These are phyloP conservation scores for Ephialtes manifestator DNA, from an alignment of 2,888 invertebrate genomes.

Conservation along the genomic window DNA sequence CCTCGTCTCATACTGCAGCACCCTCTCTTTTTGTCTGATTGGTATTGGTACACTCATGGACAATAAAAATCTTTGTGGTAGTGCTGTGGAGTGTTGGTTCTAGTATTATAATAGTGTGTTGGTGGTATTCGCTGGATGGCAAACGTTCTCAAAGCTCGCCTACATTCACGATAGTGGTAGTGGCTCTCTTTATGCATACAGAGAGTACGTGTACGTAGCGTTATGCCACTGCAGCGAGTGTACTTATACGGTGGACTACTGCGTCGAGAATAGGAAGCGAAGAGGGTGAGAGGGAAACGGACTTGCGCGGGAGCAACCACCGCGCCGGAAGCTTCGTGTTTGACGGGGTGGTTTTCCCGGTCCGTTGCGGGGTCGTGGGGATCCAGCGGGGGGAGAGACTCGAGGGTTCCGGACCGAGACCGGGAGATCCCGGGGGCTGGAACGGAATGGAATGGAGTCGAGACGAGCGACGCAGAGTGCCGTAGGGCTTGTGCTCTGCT, in stretches of 20 bases:
- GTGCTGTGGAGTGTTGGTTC: slow-evolving; percentile 54
- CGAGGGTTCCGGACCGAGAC: slow-evolving; percentile 73
- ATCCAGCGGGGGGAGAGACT: slow-evolving; percentile 72
- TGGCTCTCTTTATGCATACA: slow-evolving; percentile 55
- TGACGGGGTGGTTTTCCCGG: slow-evolving; percentile 79
- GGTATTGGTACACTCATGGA: slow-evolving; percentile 60
- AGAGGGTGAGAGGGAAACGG: slow-evolving; percentile 62
- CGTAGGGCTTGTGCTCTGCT: slow-evolving; percentile 71
- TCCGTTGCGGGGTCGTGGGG: slow-evolving; percentile 74
- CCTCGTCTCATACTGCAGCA: slow-evolving; percentile 22
- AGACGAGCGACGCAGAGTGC: slow-evolving; percentile 75
- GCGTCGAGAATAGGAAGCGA: slow-evolving; percentile 53
- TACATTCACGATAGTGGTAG: slow-evolving; percentile 51
- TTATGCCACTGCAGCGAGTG: slow-evolving; percentile 64
- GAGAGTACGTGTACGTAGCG: slow-evolving; percentile 41
- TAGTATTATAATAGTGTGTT: slow-evolving; percentile 65
- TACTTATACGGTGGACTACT: slow-evolving; percentile 46
- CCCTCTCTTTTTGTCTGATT: slow-evolving; percentile 53
- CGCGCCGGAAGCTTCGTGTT: slow-evolving; percentile 81
- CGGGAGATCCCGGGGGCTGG: slow-evolving; percentile 88
- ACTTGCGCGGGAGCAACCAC: slow-evolving; percentile 75
- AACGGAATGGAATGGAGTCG: slow-evolving; percentile 88
- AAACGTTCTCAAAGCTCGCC: slow-evolving; percentile 56
- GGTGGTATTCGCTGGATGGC: slow-evolving; percentile 47
- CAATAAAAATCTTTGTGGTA: slow-evolving; percentile 64